Percentiles rank a stretch among this genome's conserved stretches.
Conservation (phyloP, 2,113 vertebrate genomes). For the Monopterus albus region DNA sequence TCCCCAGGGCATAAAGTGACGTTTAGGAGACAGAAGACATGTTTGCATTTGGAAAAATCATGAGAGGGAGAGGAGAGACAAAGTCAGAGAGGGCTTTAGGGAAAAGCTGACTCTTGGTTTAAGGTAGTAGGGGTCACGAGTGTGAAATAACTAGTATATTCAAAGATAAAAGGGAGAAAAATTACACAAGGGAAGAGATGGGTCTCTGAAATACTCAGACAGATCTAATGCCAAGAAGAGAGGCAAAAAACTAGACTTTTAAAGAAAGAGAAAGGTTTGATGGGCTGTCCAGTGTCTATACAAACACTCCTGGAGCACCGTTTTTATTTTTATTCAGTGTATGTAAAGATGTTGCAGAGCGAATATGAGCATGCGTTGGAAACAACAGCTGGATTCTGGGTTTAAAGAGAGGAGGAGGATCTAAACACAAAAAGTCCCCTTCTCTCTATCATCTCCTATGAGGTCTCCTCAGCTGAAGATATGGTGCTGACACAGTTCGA, state of each 20-base stretch:
- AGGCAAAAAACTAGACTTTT: constrained; percentile 14
- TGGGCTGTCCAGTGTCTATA: constrained; percentile 6
- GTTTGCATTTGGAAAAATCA: constrained; percentile 51
- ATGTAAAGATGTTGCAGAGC: constrained; percentile 28
- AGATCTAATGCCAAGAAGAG: constrained; percentile 26
- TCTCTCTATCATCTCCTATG: constrained; percentile 55
- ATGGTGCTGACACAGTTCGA: constrained; percentile 50
- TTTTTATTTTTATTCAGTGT: constrained; percentile 36
- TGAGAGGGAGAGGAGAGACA: constrained; percentile 34
- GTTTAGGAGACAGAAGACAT: constrained; percentile 29
- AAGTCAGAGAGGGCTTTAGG: constrained; percentile 48
- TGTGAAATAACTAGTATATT: constrained; percentile 30
- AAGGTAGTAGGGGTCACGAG: constrained; percentile 25
- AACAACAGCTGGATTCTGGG: constrained; percentile 58
- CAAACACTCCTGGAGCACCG: constrained; percentile 16
- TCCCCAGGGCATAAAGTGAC: constrained; percentile 18
- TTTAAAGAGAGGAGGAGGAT: constrained; percentile 22
- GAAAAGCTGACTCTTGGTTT: constrained; percentile 40
- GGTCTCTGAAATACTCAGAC: constrained; percentile 36
- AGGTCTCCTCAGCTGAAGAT: constrained; percentile 71
- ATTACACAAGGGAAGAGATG: constrained; percentile 13
- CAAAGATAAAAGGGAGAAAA: constrained; percentile 35
- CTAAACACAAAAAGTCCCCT: constrained; percentile 66
- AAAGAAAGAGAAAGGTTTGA: not conserved
- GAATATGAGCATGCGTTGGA: constrained; percentile 2